phyloP scores from a whole-genome alignment of 2,888 invertebrate species.

The Drosophila paranaensis region DNA sequence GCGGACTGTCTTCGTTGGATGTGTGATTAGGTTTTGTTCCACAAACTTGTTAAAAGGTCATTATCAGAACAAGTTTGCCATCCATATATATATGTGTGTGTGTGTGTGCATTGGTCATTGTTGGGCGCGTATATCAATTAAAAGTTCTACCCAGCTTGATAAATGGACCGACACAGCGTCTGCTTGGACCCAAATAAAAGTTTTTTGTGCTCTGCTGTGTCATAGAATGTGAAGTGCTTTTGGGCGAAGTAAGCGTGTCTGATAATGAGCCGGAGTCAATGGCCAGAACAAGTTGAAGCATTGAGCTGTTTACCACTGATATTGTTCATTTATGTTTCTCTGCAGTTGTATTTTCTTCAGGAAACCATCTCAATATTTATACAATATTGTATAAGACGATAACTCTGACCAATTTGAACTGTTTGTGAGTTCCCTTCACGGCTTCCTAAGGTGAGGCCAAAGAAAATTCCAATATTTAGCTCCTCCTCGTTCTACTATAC shows the following conservation, averaged over 20 bases:
- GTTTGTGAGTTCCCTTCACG: too few relatives aligned
- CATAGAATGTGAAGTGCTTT: conserved; percentile 16
- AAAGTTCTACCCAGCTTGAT: conserved; percentile 51
- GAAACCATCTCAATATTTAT: too few relatives aligned
- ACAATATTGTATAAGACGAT: too few relatives aligned
- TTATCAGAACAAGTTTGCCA: conserved; percentile 54
- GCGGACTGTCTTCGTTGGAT: conserved; percentile 16
- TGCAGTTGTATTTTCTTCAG: too few relatives aligned
- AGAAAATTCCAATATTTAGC: too few relatives aligned
- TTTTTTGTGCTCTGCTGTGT: conserved; percentile 14
- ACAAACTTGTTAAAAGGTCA: conserved; percentile 70
- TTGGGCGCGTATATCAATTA: conserved; percentile 60
- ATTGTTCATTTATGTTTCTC: conserved; percentile 7
- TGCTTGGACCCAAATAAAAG: conserved; percentile 19
- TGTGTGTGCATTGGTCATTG: conserved; percentile 21
- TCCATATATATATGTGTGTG: not conserved
- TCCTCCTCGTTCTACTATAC: too few relatives aligned
- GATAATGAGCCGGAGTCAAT: conserved; percentile 44
- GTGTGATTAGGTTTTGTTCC: conserved; percentile 47
- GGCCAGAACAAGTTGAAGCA: conserved; percentile 28
- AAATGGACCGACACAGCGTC: not conserved
- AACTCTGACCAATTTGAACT: too few relatives aligned
- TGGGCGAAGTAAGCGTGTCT: conserved; percentile 37
- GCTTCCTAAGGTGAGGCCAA: too few relatives aligned
- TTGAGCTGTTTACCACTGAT: conserved; percentile 8